Base-by-base conservation (phyloP, 2,888 invertebrate genomes). In the Carcina quercana region DNA sequence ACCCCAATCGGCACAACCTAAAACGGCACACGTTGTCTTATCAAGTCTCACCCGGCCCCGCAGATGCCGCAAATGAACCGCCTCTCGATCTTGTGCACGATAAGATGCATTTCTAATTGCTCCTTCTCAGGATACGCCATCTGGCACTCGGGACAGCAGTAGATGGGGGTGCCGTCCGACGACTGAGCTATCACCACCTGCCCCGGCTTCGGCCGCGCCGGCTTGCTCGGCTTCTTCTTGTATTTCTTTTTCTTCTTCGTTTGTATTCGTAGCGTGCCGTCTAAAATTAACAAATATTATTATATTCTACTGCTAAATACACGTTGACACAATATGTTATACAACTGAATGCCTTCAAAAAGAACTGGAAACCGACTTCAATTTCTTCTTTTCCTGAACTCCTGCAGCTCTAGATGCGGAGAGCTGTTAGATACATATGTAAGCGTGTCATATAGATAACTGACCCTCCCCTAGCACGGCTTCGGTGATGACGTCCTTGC, bases 81-180 rank as follows among this genome's bases (percentile, higher is more conserved):
- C 59, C 93, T 79, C 63, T 93, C 93, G 38, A 93, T 92, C 79
- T 92, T 93, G 62, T 93, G 93, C 15, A 90, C 90, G 6, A 89
- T 86, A 19, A 93, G 75, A 64, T 92, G 92, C 60, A 90, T 87
- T 58, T 93, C 93, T n/a, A 93, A 71, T 49, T 91, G 86, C 42
- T 91, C 91, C 61, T 92, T 92, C 51, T 92, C 91, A 0, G 92
- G 90, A 63, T 92, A 92, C 1, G 91, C 92, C 91, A 92, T 91
- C 63, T 91, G 88, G 59, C 93, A 93, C 71, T 92, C 91, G 0
- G 93, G 92, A 60, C 93, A 93, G 67, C 93, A 92, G 74, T 86
- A 93, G 13, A 93, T 70, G 1, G 89, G 88, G 0, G 91, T 88
- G 10, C 93, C 93, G 55, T 93, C 93, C 0, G 91, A 63, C 0